These are phyloP conservation scores for Chloroceryle aenea DNA, from an alignment of 2,113 vertebrate species.

Conservation along the genomic window DNA sequence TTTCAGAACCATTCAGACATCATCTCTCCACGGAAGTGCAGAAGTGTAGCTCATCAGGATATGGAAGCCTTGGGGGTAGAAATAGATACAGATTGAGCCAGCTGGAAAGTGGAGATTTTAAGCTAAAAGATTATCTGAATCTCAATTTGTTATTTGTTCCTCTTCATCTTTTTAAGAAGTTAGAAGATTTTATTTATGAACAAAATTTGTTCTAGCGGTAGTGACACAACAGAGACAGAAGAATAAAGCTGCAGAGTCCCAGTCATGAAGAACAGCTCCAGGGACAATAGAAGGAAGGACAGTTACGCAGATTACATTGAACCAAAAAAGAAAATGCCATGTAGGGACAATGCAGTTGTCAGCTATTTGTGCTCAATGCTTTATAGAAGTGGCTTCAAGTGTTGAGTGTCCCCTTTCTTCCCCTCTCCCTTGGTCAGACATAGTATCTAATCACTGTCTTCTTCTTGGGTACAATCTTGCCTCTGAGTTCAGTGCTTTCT, in stretches of 20 bases:
- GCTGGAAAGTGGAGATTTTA: not conserved
- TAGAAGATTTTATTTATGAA: not conserved
- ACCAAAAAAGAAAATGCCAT: not conserved
- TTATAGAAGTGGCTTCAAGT: not conserved
- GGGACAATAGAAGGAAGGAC: not conserved
- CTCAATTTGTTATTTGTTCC: not conserved
- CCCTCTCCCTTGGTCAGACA: not conserved
- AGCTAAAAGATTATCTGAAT: not conserved
- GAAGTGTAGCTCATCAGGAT: not conserved
- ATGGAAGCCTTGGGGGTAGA: fast-evolving
- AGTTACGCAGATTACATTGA: not conserved
- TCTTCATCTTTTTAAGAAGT: not conserved
- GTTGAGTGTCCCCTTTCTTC: not conserved
- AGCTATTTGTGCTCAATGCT: not conserved
- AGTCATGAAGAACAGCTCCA: not conserved
- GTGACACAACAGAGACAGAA: not conserved
- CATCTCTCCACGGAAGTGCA: not conserved
- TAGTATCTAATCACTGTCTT: not conserved
- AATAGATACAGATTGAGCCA: not conserved
- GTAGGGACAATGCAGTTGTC: not conserved
- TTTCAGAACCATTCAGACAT: not conserved
- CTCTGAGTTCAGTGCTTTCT: not conserved
- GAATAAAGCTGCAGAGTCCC: not conserved
- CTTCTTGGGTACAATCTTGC: not conserved
- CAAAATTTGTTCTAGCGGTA: not conserved